Base-by-base conservation (phyloP, 2,797 vertebrate species). In the Bradypodion pumilum region DNA sequence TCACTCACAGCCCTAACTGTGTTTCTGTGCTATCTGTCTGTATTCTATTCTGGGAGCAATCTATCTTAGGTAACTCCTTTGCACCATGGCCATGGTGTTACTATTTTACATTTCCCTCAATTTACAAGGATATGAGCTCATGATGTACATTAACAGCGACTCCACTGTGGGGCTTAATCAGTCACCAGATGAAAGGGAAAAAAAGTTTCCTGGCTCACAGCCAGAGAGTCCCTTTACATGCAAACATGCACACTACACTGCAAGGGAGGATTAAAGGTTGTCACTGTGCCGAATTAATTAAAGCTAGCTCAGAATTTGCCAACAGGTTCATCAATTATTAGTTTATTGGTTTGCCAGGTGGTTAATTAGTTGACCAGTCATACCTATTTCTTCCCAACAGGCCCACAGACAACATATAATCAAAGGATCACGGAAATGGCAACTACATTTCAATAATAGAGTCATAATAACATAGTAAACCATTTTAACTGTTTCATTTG, bases 101-200 rank as follows among this genome's bases (percentile, higher is more conserved):
- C 37, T 35, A n/a, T 27, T 15, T 65, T 42, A 35, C 62, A 46
- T 46, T 25, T 23, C 65, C 37, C 56, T 72, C 78, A 60, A n/a
- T 74, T 63, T 73, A 76, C 25, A 46, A 60, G 84, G 46, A 68
- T 70, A 73, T 0, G 3, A 90, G 42, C 21, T 89, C 37, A 63
- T 89, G 70, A 79, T 80, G 73, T 74, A 7, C 40, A 74, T 27
- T 42, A 59, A 62, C 82, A 62, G 23, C 66, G 3, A 37, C 2
- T 87, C 72, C 74, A 42, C 69, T 76, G 21, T 49, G 80, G 86
- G 44, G 63, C 66, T 46, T n/a, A 42, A 16, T 72, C 29, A 46
- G 13, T 37, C 10, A 81, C 15, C n/a, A 29, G 49, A 49, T 81
- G 73, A 74, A 81, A 68, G 63, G 27, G 40, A 76, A 59, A 29